phyloP scores from a whole-genome alignment of 1,140 invertebrate genomes.

The Whitmania pigra region DNA sequence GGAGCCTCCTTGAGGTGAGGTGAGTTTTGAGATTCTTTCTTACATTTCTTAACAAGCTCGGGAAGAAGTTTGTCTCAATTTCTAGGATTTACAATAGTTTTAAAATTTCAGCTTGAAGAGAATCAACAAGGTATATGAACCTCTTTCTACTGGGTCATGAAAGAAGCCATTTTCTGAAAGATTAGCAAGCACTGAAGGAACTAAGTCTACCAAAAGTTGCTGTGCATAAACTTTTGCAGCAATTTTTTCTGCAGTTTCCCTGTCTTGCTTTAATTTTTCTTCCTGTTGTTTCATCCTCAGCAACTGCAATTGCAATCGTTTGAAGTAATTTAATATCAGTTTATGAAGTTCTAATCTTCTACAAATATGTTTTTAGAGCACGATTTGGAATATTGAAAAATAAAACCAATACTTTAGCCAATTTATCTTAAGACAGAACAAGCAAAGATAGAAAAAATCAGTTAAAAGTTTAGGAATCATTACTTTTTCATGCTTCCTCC shows the following conservation, averaged over 20 bases:
- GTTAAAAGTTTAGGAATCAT: conserved; percentile 6
- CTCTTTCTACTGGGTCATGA: conserved; percentile 56
- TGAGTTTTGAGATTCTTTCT: not conserved
- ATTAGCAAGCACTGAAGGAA: conserved; percentile 66
- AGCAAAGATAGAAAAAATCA: too few species aligned
- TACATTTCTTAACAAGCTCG: not conserved
- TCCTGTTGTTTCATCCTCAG: conserved; percentile 44
- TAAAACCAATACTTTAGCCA: too few species aligned
- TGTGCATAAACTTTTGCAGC: conserved; percentile 66
- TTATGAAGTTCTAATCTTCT: not conserved
- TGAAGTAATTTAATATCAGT: not conserved
- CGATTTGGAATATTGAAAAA: not conserved
- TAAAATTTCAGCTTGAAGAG: not conserved
- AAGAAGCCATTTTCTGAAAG: conserved; percentile 63
- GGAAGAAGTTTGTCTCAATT: conserved; percentile 5
- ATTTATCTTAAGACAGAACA: too few species aligned
- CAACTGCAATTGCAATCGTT: not conserved
- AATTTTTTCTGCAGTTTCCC: conserved; percentile 62
- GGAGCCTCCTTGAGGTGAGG: not conserved
- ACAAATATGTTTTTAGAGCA: not conserved
- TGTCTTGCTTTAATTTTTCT: conserved; percentile 50
- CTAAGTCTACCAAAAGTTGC: conserved; percentile 66
- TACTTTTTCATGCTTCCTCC: conserved; percentile 50
- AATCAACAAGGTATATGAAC: conserved; percentile 37
- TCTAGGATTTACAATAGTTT: not conserved